A percentile compares a stretch with the other conserved stretches of the same genome.
These are phyloP conservation scores for Tinea trinotella DNA, from an alignment of 2,888 invertebrate genomes.

Conservation along the genomic window DNA sequence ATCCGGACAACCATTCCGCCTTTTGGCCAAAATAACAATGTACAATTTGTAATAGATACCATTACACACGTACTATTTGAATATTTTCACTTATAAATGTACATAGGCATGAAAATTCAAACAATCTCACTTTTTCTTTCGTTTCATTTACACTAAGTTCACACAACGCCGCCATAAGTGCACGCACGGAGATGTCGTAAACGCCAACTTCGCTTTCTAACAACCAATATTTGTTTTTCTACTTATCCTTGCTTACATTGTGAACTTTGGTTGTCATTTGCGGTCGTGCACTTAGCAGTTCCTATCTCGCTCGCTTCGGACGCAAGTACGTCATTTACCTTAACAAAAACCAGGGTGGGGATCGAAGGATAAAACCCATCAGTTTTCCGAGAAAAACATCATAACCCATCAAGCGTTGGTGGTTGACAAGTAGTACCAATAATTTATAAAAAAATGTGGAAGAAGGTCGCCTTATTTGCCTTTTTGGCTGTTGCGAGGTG, in stretches of 20 bases:
- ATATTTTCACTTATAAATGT: slow-evolving; percentile 24
- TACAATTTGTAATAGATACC: background rate
- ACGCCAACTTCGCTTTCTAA: slow-evolving; percentile 67
- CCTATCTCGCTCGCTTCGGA: background rate
- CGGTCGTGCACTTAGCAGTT: slow-evolving; percentile 46
- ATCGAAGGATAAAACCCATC: slow-evolving; percentile 62
- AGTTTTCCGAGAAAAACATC: slow-evolving; percentile 60
- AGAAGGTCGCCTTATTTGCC: slow-evolving; percentile 46
- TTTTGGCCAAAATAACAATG: background rate
- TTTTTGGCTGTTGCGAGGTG: slow-evolving; percentile 50
- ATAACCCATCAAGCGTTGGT: slow-evolving; percentile 55
- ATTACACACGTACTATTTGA: slow-evolving; percentile 1
- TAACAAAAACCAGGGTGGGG: slow-evolving; percentile 50
- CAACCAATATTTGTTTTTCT: slow-evolving; percentile 68
- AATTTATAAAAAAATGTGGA: slow-evolving; percentile 45
- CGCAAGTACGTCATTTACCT: slow-evolving; percentile 22
- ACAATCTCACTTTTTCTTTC: slow-evolving; percentile 70
- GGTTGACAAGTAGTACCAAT: slow-evolving; percentile 37
- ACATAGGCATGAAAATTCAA: slow-evolving; percentile 51
- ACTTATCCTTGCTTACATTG: slow-evolving; percentile 53
- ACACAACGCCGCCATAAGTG: slow-evolving; percentile 43
- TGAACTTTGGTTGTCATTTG: slow-evolving; percentile 31
- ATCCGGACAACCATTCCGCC: background rate
- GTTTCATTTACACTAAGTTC: slow-evolving; percentile 57
- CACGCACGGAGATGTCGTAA: slow-evolving; percentile 48